phyloP scores from a whole-genome alignment of 2,888 invertebrate species.

The Heliconius erato region DNA sequence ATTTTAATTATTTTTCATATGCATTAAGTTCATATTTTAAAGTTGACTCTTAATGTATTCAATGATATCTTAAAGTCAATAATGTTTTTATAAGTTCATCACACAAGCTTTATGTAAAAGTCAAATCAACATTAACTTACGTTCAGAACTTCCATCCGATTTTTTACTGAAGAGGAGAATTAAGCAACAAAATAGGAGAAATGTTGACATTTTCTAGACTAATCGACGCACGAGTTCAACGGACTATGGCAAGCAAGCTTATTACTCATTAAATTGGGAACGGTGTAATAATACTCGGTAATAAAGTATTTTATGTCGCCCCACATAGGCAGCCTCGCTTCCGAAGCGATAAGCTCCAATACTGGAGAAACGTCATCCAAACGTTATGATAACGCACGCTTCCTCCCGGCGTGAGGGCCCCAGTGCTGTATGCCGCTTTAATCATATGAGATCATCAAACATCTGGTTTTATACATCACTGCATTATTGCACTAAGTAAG shows the following conservation, averaged over 20 bases:
- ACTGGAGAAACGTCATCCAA: constrained; percentile 34
- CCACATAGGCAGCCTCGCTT: constrained; percentile 68
- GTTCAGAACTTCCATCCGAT: constrained; percentile 60
- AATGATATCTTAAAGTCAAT: background rate
- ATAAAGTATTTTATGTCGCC: constrained; percentile 63
- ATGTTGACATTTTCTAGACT: constrained; percentile 61
- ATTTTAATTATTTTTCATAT: no score
- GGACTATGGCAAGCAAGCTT: constrained; percentile 61
- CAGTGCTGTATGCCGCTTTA: constrained; percentile 9
- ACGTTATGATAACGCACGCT: constrained; percentile 36
- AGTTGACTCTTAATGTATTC: background rate
- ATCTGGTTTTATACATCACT: constrained; percentile 42
- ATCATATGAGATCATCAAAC: constrained; percentile 39
- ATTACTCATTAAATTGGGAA: constrained; percentile 64
- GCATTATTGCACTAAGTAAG: background rate
- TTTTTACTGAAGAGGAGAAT: constrained; percentile 55
- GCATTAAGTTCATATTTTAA: background rate
- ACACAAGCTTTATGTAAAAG: background rate
- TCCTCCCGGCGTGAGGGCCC: constrained; percentile 26
- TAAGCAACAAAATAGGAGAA: constrained; percentile 56
- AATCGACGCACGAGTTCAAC: constrained; percentile 64
- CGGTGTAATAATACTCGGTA: constrained; percentile 63
- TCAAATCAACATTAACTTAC: constrained; percentile 32
- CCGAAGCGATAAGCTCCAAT: constrained; percentile 69
- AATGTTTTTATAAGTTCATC: background rate